phyloP scores from a whole-genome alignment of 2,888 invertebrate species.

The Pachliopta kotzebuea region DNA sequence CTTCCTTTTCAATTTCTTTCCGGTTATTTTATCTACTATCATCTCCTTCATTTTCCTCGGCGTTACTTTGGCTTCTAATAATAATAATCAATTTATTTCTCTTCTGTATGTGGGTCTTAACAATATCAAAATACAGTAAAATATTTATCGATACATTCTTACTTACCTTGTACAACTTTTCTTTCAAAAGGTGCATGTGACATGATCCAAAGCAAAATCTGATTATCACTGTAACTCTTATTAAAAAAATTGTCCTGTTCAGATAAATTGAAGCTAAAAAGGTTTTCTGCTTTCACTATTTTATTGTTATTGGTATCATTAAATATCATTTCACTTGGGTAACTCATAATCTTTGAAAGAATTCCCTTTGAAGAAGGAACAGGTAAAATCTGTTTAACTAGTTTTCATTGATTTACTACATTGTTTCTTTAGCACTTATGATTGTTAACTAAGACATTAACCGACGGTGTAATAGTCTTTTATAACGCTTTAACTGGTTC shows the following conservation, averaged over 20 bases:
- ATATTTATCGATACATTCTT: not conserved
- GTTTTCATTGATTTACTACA: not conserved
- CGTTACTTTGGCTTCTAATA: conserved; percentile 32
- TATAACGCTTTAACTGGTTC: conserved; percentile 56
- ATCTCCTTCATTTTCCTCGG: not conserved
- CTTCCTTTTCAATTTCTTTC: conserved; percentile 34
- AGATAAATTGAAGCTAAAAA: conserved; percentile 52
- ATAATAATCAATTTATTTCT: not conserved
- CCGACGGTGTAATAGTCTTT: conserved; percentile 39
- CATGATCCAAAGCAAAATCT: conserved; percentile 57
- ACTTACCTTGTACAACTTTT: conserved; percentile 59
- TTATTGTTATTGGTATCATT: conserved; percentile 59
- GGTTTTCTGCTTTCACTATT: conserved; percentile 60
- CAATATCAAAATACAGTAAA: not conserved
- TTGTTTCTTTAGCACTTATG: not conserved
- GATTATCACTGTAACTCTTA: conserved; percentile 44
- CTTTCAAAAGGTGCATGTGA: conserved; percentile 48
- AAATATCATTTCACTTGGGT: conserved; percentile 53
- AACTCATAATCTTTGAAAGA: conserved; percentile 51
- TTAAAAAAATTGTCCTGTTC: conserved; percentile 45
- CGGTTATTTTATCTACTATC: conserved; percentile 30
- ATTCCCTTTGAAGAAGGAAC: no score
- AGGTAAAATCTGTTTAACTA: no score
- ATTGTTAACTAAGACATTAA: not conserved
- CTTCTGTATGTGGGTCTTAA: not conserved